Percentiles rank a stretch among this genome's conserved stretches.
Evolutionary conservation across 30 jellyfish, hydroid and myxozoan genomes (phyloP).

Genomic region (Rhopilema esculentum): DNA sequence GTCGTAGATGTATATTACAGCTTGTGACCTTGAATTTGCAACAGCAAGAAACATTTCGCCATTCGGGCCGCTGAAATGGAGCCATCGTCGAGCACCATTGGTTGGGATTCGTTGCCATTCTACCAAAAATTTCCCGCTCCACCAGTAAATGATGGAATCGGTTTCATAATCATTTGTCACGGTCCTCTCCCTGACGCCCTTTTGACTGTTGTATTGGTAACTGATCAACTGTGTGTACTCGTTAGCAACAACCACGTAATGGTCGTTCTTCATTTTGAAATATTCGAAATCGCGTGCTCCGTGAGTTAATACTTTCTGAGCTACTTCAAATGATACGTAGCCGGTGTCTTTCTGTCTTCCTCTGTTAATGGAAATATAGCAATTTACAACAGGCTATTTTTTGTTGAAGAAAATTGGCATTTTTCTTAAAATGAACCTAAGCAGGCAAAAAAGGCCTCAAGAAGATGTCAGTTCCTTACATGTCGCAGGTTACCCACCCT

Average conservation of each 20-base stretch:
- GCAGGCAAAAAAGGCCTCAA: too few relatives aligned
- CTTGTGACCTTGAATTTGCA: slow-evolving; percentile 85
- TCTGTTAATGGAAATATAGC: not conserved
- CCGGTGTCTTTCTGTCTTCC: not conserved
- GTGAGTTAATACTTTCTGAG: slow-evolving; percentile 83
- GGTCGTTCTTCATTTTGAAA: slow-evolving; percentile 69
- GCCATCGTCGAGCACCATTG: slow-evolving; percentile 81
- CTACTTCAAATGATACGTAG: slow-evolving; percentile 52
- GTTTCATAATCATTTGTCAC: slow-evolving; percentile 66
- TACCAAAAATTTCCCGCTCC: slow-evolving; percentile 93
- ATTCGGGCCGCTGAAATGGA: slow-evolving; percentile 50
- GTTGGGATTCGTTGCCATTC: slow-evolving; percentile 97
- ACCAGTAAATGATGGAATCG: slow-evolving; percentile 93
- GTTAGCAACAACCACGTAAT: slow-evolving; percentile 86
- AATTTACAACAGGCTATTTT: too few relatives aligned
- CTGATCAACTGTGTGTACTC: slow-evolving; percentile 75
- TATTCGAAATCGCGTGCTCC: slow-evolving; percentile 92
- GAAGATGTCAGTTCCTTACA: too few relatives aligned
- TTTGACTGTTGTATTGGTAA: slow-evolving; percentile 2
- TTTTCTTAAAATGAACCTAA: too few relatives aligned
- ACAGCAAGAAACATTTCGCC: slow-evolving; percentile 78
- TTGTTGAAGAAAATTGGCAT: too few relatives aligned
- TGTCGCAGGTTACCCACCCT: too few relatives aligned
- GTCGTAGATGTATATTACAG: slow-evolving; percentile 85
- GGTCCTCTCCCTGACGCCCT: not conserved